A percentile compares a stretch with the other conserved stretches of the same genome.
Conservation (phyloP, 2,797 vertebrate genomes). For the Pteronotus mesoamericanus region DNA sequence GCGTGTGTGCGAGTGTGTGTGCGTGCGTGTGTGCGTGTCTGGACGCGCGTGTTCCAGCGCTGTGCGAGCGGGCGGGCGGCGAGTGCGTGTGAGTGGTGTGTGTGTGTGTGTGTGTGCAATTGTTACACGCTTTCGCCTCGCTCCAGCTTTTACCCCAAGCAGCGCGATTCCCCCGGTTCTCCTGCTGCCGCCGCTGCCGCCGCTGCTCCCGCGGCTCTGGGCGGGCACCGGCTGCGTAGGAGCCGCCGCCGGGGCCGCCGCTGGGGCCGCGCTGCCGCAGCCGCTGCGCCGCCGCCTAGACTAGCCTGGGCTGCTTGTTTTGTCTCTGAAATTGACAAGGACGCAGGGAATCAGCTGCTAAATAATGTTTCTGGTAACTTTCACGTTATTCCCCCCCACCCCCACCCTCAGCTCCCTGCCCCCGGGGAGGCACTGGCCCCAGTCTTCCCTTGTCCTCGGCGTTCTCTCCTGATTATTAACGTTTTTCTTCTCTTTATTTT, state of each 20-base stretch:
- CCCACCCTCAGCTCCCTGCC: slow-evolving; percentile 61
- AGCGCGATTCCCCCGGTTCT: slow-evolving; percentile 77
- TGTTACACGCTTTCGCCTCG: slow-evolving; percentile 84
- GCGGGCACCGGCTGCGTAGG: slow-evolving; percentile 70
- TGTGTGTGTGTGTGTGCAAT: slow-evolving; percentile 77
- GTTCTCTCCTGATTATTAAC: slow-evolving; percentile 66
- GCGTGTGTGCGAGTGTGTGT: slow-evolving; percentile 81
- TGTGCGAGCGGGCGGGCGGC: slow-evolving; percentile 72
- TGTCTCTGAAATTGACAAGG: slow-evolving; percentile 84
- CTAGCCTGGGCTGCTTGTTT: slow-evolving; percentile 78
- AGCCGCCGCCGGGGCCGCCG: slow-evolving; percentile 70
- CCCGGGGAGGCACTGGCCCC: slow-evolving; percentile 68
- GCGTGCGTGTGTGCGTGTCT: slow-evolving; percentile 80
- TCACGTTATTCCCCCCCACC: slow-evolving; percentile 80
- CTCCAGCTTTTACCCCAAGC: slow-evolving; percentile 70
- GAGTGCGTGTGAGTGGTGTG: slow-evolving; percentile 70
- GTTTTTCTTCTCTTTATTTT: slow-evolving; percentile 77
- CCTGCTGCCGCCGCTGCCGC: slow-evolving; percentile 68
- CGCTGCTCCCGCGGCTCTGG: slow-evolving; percentile 62
- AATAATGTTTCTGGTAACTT: slow-evolving; percentile 97
- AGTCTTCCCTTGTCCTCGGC: slow-evolving; percentile 62
- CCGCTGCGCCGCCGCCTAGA: slow-evolving; percentile 69
- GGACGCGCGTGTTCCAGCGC: slow-evolving; percentile 70
- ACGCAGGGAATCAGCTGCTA: slow-evolving; percentile 84
- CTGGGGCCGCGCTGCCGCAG: slow-evolving; percentile 73